Evolutionary conservation across 2,888 invertebrate genomes (phyloP).

Genomic region (Neuroscelio doddi): DNA sequence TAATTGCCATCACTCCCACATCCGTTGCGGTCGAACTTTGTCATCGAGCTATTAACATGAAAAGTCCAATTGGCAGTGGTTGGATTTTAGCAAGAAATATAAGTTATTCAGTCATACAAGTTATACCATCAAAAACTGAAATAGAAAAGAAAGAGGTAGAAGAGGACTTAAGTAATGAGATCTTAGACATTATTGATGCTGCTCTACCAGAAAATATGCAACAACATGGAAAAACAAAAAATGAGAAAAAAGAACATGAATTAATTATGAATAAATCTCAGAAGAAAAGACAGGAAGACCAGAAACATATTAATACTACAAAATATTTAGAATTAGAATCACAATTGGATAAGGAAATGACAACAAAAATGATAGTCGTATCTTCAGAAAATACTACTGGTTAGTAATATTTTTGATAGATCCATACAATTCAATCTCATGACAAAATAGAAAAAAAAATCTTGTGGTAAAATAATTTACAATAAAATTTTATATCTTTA

Average conservation of each 20-base stretch:
- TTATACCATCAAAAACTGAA: constrained; percentile 65
- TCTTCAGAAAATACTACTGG: background rate
- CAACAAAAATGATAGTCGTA: background rate
- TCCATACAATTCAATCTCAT: no score
- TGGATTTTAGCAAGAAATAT: constrained; percentile 22
- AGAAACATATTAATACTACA: constrained; percentile 10
- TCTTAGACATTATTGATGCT: constrained; percentile 67
- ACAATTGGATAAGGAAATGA: background rate
- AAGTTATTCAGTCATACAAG: constrained; percentile 55
- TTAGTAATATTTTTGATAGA: background rate
- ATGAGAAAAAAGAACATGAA: constrained; percentile 35
- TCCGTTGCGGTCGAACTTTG: constrained; percentile 72
- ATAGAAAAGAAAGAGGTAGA: constrained; percentile 58
- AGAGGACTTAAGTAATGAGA: constrained; percentile 67
- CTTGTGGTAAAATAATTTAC: no score
- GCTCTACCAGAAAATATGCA: constrained; percentile 54
- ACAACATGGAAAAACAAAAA: constrained; percentile 24
- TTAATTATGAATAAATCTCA: constrained; percentile 24
- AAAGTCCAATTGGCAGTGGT: background rate
- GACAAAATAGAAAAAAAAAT: no score
- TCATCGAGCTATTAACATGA: constrained; percentile 61
- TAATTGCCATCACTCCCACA: constrained; percentile 60
- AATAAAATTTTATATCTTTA: no score
- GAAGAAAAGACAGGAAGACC: constrained; percentile 43
- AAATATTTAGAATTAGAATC: constrained; percentile 6